phyloP scores from a whole-genome alignment of 2,113 vertebrate genomes.

The Bombycilla garrulus region DNA sequence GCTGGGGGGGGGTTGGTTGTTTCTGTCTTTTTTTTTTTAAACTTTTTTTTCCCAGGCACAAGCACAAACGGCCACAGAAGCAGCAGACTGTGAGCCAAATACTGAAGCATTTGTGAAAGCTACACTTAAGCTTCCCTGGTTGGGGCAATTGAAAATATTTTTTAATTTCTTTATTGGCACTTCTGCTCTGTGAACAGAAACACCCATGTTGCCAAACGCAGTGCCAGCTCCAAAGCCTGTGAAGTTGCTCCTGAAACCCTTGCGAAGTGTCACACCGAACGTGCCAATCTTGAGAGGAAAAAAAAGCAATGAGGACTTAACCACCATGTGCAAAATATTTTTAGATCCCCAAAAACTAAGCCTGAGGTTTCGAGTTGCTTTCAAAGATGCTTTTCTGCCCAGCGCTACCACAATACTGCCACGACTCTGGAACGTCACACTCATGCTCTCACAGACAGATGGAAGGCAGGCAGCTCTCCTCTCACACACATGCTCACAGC shows the following conservation, averaged over 20 bases:
- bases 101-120: conserved; percentile 11
- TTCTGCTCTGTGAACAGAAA: not conserved
- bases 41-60: not conserved
- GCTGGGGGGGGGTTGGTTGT: not conserved
- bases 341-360: conserved; percentile 43
- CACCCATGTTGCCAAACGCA: not conserved
- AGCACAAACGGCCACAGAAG: not conserved
- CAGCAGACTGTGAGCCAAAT: not conserved
- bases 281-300: not conserved
- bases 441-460: not conserved
- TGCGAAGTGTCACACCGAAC: not conserved
- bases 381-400: conserved; percentile 23
- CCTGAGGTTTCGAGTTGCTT: conserved; percentile 48
- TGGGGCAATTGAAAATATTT: not conserved
- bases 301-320: conserved; percentile 28
- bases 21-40: not conserved
- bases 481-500: not conserved
- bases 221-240: not conserved
- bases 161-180: not conserved
- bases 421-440: not conserved
- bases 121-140: not conserved
- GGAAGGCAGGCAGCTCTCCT: not conserved
- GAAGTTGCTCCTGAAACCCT: conserved; percentile 43
- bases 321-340: conserved; percentile 22
- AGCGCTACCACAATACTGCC: conserved; percentile 42